Percentiles rank a stretch among this genome's conserved stretches.
These are phyloP conservation scores for Pammene fasciana DNA, from an alignment of 2,888 invertebrate genomes.

Conservation along the genomic window DNA sequence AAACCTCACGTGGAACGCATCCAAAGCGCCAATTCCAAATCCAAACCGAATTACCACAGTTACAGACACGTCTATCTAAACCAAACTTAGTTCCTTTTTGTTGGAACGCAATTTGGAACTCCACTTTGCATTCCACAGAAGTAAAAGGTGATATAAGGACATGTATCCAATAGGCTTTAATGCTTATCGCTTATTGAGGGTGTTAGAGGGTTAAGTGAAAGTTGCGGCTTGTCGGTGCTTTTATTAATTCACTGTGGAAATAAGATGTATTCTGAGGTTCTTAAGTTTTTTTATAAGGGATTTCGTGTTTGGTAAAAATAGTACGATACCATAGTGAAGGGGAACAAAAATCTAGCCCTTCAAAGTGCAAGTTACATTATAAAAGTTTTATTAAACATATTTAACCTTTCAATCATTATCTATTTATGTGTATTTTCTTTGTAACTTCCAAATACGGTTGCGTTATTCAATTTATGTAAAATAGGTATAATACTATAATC, in stretches of 20 bases:
- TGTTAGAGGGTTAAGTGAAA: slow-evolving; percentile 2
- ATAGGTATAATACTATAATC: too few species aligned
- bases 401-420: too few species aligned
- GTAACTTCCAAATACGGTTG: too few species aligned
- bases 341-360: not conserved
- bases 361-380: too few species aligned
- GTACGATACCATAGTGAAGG: not conserved
- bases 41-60: slow-evolving; percentile 22
- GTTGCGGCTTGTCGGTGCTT: slow-evolving; percentile 10
- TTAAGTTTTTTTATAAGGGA: not conserved
- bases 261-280: not conserved
- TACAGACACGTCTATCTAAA: slow-evolving; percentile 25
- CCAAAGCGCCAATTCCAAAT: slow-evolving; percentile 8
- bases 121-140: not conserved
- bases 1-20: not conserved
- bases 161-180: not conserved
- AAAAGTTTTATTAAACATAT: too few species aligned
- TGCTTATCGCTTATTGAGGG: not conserved
- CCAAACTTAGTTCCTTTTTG: slow-evolving; percentile 37
- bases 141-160: not conserved
- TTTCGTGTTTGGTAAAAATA: not conserved
- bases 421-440: too few species aligned
- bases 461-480: too few species aligned
- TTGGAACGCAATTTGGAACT: slow-evolving; percentile 36
- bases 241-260: slow-evolving; percentile 17